Evolutionary conservation across 2,888 invertebrate species (phyloP).

Genomic region (Diaperis boleti): DNA sequence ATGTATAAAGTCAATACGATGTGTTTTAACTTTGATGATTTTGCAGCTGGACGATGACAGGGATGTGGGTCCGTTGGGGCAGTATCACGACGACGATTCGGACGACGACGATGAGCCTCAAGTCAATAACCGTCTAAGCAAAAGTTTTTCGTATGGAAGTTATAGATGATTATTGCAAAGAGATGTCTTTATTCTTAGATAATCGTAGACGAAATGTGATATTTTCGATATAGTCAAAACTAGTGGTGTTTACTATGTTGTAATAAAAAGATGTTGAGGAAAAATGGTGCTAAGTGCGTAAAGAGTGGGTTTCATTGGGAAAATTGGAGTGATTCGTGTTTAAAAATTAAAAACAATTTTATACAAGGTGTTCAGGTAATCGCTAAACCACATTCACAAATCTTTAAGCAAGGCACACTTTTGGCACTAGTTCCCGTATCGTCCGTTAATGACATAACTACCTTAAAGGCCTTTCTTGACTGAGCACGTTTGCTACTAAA

Average conservation of each 20-base stretch:
- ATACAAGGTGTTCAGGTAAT: no score
- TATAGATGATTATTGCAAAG: constrained; percentile 57
- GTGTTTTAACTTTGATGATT: not conserved
- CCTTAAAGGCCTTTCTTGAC: no score
- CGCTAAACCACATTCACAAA: no score
- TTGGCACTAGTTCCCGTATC: no score
- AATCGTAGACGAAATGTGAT: constrained; percentile 27
- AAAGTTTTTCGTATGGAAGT: constrained; percentile 64
- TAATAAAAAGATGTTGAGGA: not conserved
- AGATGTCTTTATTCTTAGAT: constrained; percentile 51
- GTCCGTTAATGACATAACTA: no score
- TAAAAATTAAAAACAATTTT: not conserved
- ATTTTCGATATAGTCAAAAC: constrained; percentile 20
- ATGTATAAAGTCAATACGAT: not conserved
- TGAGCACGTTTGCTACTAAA: no score
- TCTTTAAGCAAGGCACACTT: no score
- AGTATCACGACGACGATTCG: constrained; percentile 60
- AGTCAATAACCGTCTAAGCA: constrained; percentile 55
- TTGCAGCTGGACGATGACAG: constrained; percentile 59
- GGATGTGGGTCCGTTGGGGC: constrained; percentile 57
- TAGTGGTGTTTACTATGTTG: not conserved
- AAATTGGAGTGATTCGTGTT: not conserved
- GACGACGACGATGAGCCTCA: constrained; percentile 58
- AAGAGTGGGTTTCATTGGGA: not conserved
- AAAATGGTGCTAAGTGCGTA: constrained; percentile 7